Evolutionary conservation across 2,888 invertebrate genomes (phyloP).

Genomic region (Lepetodrilus schrolli): DNA sequence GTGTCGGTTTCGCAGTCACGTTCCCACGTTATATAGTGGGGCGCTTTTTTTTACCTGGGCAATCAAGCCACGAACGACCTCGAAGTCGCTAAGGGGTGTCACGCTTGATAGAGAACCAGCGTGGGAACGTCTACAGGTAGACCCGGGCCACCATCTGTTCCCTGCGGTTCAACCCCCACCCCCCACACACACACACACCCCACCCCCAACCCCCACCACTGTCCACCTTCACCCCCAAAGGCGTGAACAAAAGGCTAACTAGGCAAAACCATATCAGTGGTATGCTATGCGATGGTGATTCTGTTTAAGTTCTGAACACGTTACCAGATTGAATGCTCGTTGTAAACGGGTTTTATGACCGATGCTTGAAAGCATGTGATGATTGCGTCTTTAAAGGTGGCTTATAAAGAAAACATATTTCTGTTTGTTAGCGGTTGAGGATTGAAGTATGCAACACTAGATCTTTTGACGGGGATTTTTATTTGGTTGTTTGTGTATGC

Average conservation of each 20-base stretch:
- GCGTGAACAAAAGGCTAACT: not conserved
- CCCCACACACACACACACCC: not conserved
- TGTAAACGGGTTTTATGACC: not conserved
- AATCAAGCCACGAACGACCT: not conserved
- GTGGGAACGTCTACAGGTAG: constrained; percentile 11
- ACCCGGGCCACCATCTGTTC: constrained; percentile 9
- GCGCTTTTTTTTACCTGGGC: not conserved
- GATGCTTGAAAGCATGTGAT: not conserved
- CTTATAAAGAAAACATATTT: too few species aligned
- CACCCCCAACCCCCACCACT: not conserved
- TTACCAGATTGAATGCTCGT: not conserved
- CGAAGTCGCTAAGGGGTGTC: not conserved
- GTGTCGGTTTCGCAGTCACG: not conserved
- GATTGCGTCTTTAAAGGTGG: not conserved
- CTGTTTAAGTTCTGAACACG: not conserved
- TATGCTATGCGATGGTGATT: not conserved
- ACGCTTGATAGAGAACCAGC: constrained; percentile 4
- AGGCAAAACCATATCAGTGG: not conserved
- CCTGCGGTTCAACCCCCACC: not conserved
- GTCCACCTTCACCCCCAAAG: too few species aligned
- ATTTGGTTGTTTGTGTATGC: too few species aligned
- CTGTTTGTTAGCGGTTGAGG: too few species aligned
- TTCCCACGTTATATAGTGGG: not conserved
- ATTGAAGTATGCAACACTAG: too few species aligned
- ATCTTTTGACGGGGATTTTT: too few species aligned